Percentiles rank a stretch among this genome's conserved stretches.
Conservation (phyloP, 2,888 invertebrate species). For the Elegia similella region DNA sequence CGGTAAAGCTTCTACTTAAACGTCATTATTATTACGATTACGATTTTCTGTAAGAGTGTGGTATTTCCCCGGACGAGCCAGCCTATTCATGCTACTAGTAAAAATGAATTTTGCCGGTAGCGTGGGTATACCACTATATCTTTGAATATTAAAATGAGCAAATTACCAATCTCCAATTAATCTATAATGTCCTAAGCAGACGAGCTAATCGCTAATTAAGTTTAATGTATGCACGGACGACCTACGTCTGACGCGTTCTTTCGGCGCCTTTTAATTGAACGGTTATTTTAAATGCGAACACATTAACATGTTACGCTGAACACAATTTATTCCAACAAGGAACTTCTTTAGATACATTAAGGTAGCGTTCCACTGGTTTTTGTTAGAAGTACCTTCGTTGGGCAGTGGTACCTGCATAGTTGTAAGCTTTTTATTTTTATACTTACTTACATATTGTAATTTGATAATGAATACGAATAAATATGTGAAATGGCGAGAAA, state of each 20-base stretch:
- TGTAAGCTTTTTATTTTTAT: too few species aligned
- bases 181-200: slow-evolving; percentile 1
- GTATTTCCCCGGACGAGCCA: too few species aligned
- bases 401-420: too few species aligned
- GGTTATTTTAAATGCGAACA: slow-evolving; percentile 27
- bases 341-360: not conserved
- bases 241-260: slow-evolving; percentile 7
- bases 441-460: too few species aligned
- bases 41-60: too few species aligned
- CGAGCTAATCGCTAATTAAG: not conserved
- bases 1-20: too few species aligned
- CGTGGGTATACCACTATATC: too few species aligned
- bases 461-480: too few species aligned
- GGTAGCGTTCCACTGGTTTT: not conserved
- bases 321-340: slow-evolving; percentile 10
- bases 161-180: not conserved
- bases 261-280: slow-evolving; percentile 26
- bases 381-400: not conserved
- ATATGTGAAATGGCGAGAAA: too few species aligned
- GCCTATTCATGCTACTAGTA: too few species aligned
- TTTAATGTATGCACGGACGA: slow-evolving; percentile 7
- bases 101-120: too few species aligned
- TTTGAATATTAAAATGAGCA: not conserved
- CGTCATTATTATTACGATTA: too few species aligned
- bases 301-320: slow-evolving; percentile 31